Conservation (phyloP, 2,797 vertebrate genomes). For the Halcyon smyrnensis region DNA sequence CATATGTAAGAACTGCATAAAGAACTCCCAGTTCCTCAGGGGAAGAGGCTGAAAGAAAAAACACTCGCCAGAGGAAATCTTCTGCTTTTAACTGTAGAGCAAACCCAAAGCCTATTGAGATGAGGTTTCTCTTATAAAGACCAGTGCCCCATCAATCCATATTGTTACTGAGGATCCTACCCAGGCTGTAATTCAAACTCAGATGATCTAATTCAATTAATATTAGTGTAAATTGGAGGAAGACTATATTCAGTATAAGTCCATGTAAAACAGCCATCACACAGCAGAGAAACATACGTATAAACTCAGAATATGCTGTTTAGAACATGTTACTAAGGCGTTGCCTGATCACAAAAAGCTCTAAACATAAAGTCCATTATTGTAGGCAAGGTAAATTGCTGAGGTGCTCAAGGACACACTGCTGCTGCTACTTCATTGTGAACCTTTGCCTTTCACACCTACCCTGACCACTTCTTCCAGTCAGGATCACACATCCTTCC, state of each 20-base stretch:
- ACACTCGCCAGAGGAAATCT: background rate
- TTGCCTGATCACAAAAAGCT: background rate
- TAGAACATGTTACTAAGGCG: background rate
- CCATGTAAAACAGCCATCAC: background rate
- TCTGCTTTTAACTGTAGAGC: background rate
- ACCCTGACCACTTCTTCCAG: background rate
- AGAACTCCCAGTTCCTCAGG: background rate
- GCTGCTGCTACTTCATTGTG: background rate
- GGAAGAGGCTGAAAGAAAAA: background rate
- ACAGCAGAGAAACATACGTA: fast-evolving
- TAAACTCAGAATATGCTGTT: background rate
- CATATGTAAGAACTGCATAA: background rate
- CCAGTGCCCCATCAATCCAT: background rate
- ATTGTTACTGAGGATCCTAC: background rate
- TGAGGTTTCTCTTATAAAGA: background rate
- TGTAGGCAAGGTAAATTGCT: background rate
- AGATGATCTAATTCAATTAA: background rate
- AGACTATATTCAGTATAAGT: background rate
- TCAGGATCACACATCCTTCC: background rate
- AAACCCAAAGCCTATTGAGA: background rate
- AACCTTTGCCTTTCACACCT: background rate
- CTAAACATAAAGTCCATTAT: background rate
- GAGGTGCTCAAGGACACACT: background rate
- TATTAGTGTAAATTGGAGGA: background rate
- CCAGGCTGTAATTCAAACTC: background rate